Percentiles rank a stretch among this genome's conserved stretches.
These are phyloP conservation scores for Protodeltote pygarga DNA, from an alignment of 2,888 invertebrate species.

Conservation along the genomic window DNA sequence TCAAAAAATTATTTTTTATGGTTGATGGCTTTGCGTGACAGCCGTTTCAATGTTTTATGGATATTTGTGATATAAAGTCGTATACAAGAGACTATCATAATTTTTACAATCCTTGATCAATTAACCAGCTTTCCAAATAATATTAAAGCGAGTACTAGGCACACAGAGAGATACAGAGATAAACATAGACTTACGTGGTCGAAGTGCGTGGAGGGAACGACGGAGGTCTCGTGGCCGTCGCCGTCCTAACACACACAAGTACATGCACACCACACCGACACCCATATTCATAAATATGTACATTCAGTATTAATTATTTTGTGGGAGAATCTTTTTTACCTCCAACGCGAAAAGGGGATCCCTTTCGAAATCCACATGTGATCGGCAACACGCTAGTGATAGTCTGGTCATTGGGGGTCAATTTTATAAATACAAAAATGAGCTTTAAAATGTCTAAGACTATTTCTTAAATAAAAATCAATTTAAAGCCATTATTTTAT, in stretches of 20 bases:
- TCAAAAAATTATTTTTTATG: too few species aligned
- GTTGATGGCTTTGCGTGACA: too few species aligned
- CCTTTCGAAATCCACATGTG: too few species aligned
- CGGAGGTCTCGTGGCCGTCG: slow-evolving; percentile 78
- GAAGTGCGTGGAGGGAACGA: slow-evolving; percentile 78
- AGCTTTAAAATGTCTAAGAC: too few species aligned
- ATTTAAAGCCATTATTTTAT: too few species aligned
- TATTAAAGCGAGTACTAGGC: slow-evolving; percentile 19
- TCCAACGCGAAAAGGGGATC: not conserved
- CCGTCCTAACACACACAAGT: slow-evolving; percentile 81
- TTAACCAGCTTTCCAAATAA: slow-evolving; percentile 26
- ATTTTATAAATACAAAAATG: too few species aligned
- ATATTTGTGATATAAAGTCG: too few species aligned
- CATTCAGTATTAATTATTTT: slow-evolving; percentile 28
- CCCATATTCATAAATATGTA: slow-evolving; percentile 65
- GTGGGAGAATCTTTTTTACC: slow-evolving; percentile 1
- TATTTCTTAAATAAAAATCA: too few species aligned
- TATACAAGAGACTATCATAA: not conserved
- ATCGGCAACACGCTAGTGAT: too few species aligned
- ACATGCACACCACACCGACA: slow-evolving; percentile 80
- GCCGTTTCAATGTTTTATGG: too few species aligned
- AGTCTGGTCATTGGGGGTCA: too few species aligned
- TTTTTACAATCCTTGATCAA: not conserved
- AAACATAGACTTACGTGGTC: slow-evolving; percentile 74
- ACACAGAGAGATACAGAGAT: slow-evolving; percentile 15